Percentiles rank a stretch among this genome's conserved stretches.
These are phyloP conservation scores for Drosophila hamatofila DNA, from an alignment of 2,888 invertebrate species.

Conservation along the genomic window DNA sequence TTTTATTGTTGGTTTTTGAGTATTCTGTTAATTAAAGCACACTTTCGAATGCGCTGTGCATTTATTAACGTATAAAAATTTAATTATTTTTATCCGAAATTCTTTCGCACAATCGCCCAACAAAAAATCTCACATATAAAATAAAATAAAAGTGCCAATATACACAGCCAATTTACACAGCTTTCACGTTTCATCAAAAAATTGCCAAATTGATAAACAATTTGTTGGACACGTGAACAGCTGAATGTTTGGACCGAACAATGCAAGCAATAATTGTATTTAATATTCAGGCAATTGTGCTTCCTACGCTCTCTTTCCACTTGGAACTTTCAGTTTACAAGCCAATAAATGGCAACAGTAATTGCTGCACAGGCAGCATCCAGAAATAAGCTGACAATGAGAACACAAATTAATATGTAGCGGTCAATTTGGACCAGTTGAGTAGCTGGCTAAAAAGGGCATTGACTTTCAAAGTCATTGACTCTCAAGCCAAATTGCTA, in stretches of 20 bases:
- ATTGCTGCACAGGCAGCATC: constrained; percentile 21
- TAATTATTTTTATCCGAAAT: constrained; percentile 56
- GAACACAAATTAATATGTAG: constrained; percentile 59
- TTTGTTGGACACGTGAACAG: constrained; percentile 37
- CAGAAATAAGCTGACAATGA: constrained; percentile 44
- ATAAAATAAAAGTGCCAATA: constrained; percentile 43
- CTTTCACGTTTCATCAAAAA: constrained; percentile 39
- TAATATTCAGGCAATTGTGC: constrained; percentile 2
- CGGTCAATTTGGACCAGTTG: constrained; percentile 39
- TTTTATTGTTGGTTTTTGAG: not conserved
- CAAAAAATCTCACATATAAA: constrained; percentile 50
- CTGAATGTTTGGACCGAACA: not conserved
- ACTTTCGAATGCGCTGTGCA: constrained; percentile 27
- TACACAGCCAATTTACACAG: constrained; percentile 39
- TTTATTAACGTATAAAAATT: constrained; percentile 59
- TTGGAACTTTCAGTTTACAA: constrained; percentile 44
- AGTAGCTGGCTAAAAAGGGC: constrained; percentile 35
- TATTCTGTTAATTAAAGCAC: constrained; percentile 12
- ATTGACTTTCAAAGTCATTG: constrained; percentile 7
- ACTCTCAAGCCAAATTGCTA: constrained; percentile 4
- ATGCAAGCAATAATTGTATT: constrained; percentile 14
- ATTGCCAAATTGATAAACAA: constrained; percentile 60
- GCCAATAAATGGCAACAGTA: constrained; percentile 54
- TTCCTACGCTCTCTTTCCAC: not conserved
- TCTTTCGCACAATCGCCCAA: constrained; percentile 17